These are phyloP conservation scores for Flexamia atlantica DNA, from an alignment of 2,888 invertebrate genomes.

Conservation along the genomic window DNA sequence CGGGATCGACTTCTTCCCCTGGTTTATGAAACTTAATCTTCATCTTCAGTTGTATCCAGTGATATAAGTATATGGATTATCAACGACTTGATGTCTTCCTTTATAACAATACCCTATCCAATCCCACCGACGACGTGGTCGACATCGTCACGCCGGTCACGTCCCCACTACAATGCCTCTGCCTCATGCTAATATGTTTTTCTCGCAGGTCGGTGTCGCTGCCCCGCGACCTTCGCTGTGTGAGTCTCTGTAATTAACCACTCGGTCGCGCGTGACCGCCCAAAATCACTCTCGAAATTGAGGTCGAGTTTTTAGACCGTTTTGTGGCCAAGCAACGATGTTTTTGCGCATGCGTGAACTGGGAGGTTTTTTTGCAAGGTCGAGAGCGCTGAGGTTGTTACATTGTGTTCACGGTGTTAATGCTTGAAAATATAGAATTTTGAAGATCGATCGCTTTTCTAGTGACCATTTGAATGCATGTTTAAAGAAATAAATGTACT, in stretches of 20 bases:
- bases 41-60: too few relatives aligned
- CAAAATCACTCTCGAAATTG: slow-evolving; percentile 9
- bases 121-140: neutral
- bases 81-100: too few relatives aligned
- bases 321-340: neutral
- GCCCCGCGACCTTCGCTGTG: neutral
- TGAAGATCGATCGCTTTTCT: too few relatives aligned
- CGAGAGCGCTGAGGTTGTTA: too few relatives aligned
- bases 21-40: too few relatives aligned
- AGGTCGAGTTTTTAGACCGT: neutral
- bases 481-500: too few relatives aligned
- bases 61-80: too few relatives aligned
- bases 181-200: slow-evolving; percentile 15
- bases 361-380: neutral
- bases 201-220: slow-evolving; percentile 21
- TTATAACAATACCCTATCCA: too few relatives aligned
- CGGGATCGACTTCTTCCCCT: too few relatives aligned
- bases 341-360: slow-evolving; percentile 5
- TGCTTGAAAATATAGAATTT: too few relatives aligned
- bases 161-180: neutral
- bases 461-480: too few relatives aligned
- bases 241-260: neutral
- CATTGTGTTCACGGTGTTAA: too few relatives aligned
- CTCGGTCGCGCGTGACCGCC: neutral
- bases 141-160: neutral